Evolutionary conservation across 2,888 invertebrate genomes (phyloP).

Genomic region (Drosophila paramelanica): DNA sequence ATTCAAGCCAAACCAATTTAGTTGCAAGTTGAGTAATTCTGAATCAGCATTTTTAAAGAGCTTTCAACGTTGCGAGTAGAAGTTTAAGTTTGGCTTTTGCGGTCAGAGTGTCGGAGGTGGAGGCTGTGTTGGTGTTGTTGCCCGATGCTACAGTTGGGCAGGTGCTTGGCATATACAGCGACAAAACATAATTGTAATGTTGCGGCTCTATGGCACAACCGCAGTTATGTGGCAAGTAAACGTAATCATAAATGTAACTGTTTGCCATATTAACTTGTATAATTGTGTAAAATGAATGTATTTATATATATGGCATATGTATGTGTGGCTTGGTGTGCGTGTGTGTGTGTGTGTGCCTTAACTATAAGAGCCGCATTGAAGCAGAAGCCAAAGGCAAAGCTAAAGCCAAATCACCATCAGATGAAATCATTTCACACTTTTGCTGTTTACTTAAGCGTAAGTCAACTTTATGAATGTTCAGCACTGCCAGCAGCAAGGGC

Average conservation of each 20-base stretch:
- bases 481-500: conserved; percentile 37
- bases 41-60: neutral
- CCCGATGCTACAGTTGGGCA: neutral
- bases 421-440: conserved; percentile 77
- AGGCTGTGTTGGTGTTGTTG: too few relatives aligned
- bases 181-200: conserved; percentile 1
- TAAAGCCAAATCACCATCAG: conserved; percentile 70
- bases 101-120: neutral
- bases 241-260: conserved; percentile 50
- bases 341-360: conserved; percentile 4
- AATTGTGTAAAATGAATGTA: conserved; percentile 23
- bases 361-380: conserved; percentile 52
- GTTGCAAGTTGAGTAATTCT: neutral
- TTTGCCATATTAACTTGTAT: conserved; percentile 52
- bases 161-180: neutral
- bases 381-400: conserved; percentile 38
- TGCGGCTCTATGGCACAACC: conserved; percentile 18
- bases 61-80: neutral
- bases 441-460: conserved; percentile 76
- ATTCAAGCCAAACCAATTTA: too few relatives aligned
- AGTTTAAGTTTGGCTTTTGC: neutral
- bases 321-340: neutral
- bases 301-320: neutral
- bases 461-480: conserved; percentile 71
- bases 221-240: conserved; percentile 51